Evolutionary conservation across 1,140 invertebrate species (phyloP), one percentile per base, ranked within the genome.

Genomic region (Oryzaephilus surinamensis): DNA sequence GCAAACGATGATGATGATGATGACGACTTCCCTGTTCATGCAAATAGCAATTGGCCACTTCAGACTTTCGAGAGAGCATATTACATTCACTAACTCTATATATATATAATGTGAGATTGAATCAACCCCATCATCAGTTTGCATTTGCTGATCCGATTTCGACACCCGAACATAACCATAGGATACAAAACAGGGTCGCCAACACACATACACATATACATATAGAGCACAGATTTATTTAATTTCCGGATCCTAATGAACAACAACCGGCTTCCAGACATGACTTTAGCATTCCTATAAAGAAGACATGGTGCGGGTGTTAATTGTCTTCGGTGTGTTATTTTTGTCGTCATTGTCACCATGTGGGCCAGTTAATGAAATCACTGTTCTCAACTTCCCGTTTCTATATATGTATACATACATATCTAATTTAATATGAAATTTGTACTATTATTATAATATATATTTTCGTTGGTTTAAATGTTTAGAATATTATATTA

Each of bases 11-110:
- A 24, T 7, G 11, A 8, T 6, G 23, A 10, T 6, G 6, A 12
- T 24, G 23, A 24, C 14, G 32, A 14, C 40, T 45, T 44, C 33
- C 38, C 32, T 31, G 38, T 45, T 39, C 48, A 57, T 52, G 54
- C 52, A 56, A 56, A 56, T 52, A 42, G 34, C 54, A 54, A 56
- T 56, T 54, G 54, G 46, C 53, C 46, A 55, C 50, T 55, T 52
- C 39, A 39, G n/a, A n/a, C n/a, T n/a, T n/a, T n/a, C n/a, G n/a
- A n/a, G n/a, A n/a, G n/a, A n/a, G n/a, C n/a, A n/a, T n/a, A n/a
- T n/a, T n/a, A n/a, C n/a, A n/a, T n/a, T n/a, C n/a, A n/a, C n/a
- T n/a, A n/a, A n/a, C n/a, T n/a, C n/a, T n/a, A n/a, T n/a, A n/a
- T n/a, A n/a, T n/a, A n/a, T n/a, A n/a, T n/a, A n/a, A n/a, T n/a